phyloP scores from a whole-genome alignment of 1,140 invertebrate species.

The Sminthurides bifidus region DNA sequence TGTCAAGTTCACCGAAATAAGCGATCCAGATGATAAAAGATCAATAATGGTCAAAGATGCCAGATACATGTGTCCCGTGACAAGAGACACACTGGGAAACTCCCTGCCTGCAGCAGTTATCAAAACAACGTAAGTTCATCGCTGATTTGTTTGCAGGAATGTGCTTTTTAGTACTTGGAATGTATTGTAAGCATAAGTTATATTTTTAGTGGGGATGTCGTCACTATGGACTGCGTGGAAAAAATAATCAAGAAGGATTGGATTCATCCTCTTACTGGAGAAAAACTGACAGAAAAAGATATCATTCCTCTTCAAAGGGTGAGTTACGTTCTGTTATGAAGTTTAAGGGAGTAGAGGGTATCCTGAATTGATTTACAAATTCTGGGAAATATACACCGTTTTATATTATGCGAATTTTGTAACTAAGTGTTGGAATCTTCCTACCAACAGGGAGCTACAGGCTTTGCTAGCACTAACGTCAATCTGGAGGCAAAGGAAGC shows the following conservation, averaged over 20 bases:
- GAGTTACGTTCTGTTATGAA: slow-evolving; percentile 33
- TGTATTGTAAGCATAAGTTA: neutral
- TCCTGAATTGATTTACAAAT: too few relatives aligned
- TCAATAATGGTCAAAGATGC: slow-evolving; percentile 70
- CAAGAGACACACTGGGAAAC: slow-evolving; percentile 89
- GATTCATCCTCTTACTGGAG: slow-evolving; percentile 83
- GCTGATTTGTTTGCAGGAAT: neutral
- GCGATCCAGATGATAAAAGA: slow-evolving; percentile 64
- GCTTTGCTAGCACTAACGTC: slow-evolving; percentile 76
- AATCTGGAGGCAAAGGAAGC: slow-evolving; percentile 71
- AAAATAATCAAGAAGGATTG: slow-evolving; percentile 95
- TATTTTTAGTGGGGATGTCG: slow-evolving; percentile 70
- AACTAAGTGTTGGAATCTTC: slow-evolving; percentile 27
- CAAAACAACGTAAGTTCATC: slow-evolving; percentile 62
- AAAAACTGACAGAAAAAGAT: slow-evolving; percentile 80
- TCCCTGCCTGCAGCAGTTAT: slow-evolving; percentile 86
- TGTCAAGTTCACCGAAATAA: slow-evolving; percentile 84
- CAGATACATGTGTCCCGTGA: slow-evolving; percentile 94
- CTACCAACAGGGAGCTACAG: slow-evolving; percentile 72
- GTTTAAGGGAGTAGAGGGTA: too few relatives aligned
- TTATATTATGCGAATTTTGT: slow-evolving; percentile 19
- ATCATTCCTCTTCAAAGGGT: slow-evolving; percentile 83
- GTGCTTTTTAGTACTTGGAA: neutral
- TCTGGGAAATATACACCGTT: too few relatives aligned
- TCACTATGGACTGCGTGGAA: slow-evolving; percentile 92